These are phyloP conservation scores for Sciurus vulgaris DNA, from an alignment of 2,797 vertebrate genomes.

Conservation along the genomic window DNA sequence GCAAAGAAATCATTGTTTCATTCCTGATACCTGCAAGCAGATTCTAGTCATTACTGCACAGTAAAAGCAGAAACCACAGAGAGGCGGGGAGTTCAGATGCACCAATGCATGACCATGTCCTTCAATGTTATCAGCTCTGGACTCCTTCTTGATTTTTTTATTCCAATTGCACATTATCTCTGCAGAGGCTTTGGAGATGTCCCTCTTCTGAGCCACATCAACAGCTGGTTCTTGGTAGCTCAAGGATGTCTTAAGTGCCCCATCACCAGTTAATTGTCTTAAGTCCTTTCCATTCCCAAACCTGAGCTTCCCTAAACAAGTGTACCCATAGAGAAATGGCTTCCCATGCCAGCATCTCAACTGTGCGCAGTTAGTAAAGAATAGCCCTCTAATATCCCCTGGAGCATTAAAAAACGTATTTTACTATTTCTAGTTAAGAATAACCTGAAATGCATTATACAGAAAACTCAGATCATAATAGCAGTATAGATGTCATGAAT, in stretches of 20 bases:
- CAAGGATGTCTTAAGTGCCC: not conserved
- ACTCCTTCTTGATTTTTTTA: not conserved
- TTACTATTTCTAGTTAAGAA: conserved; percentile 20
- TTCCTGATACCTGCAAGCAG: not conserved
- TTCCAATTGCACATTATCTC: not conserved
- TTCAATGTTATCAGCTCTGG: not conserved
- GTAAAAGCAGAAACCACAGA: not conserved
- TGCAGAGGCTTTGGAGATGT: not conserved
- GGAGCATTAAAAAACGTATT: not conserved
- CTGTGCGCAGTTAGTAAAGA: not conserved
- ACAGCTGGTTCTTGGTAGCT: not conserved
- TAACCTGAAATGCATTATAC: not conserved
- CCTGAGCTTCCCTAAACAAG: not conserved
- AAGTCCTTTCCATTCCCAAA: not conserved
- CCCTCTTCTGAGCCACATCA: not conserved
- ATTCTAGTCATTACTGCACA: not conserved
- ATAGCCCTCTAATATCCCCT: not conserved
- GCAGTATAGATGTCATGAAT: conserved; percentile 17
- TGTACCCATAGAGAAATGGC: not conserved
- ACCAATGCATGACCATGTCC: not conserved
- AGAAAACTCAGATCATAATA: not conserved
- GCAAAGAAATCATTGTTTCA: not conserved
- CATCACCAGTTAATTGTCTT: not conserved
- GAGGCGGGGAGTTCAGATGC: not conserved
- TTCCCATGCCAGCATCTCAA: not conserved